A percentile compares a stretch with the other conserved stretches of the same genome.
phyloP scores from a whole-genome alignment of 2,888 invertebrate genomes.

The Lasius fuliginosus region DNA sequence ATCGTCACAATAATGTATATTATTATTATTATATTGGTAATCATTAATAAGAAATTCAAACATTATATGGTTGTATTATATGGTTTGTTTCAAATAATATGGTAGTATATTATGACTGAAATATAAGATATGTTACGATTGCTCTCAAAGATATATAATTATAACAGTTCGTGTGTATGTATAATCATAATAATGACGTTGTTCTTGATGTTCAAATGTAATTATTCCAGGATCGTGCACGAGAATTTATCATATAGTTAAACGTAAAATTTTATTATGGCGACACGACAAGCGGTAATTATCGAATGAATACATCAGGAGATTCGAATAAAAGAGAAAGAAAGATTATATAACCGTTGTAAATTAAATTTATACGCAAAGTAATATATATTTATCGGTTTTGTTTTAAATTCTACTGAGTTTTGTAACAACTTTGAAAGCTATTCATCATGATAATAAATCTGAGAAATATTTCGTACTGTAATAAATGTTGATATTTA shows the following conservation, averaged over 20 bases:
- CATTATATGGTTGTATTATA: not conserved
- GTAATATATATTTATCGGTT: not conserved
- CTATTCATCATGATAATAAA: not conserved
- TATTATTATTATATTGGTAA: not conserved
- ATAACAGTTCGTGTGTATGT: not conserved
- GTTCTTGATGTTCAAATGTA: not conserved
- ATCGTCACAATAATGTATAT: not conserved
- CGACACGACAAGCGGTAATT: not conserved
- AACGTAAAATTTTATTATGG: constrained; percentile 24
- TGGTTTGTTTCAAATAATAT: not conserved
- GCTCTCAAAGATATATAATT: not conserved
- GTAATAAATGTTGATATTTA: constrained; percentile 28
- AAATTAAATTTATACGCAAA: constrained; percentile 23
- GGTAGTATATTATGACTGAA: not conserved
- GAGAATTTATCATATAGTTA: not conserved
- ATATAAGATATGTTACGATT: constrained; percentile 13
- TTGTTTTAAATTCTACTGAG: not conserved
- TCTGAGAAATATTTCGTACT: not conserved
- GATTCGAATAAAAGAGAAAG: not conserved
- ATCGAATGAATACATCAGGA: not conserved
- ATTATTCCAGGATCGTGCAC: not conserved
- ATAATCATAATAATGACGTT: not conserved
- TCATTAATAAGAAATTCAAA: not conserved
- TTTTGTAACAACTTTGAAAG: not conserved
- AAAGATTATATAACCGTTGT: not conserved